phyloP scores from a whole-genome alignment of 2,113 vertebrate species.

The Callospermophilus lateralis region DNA sequence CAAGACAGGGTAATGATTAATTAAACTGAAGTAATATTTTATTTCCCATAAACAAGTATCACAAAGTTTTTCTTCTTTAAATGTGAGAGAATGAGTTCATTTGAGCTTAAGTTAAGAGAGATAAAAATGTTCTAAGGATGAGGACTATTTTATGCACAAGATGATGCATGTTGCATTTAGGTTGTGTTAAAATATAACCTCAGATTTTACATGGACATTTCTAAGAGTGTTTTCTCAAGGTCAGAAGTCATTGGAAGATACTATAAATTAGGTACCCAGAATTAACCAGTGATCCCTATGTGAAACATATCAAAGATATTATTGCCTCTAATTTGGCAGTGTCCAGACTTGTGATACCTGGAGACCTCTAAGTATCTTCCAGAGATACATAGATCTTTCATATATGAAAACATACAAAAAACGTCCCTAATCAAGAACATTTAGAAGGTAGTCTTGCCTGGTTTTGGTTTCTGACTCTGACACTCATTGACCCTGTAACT shows the following conservation, averaged over 20 bases:
- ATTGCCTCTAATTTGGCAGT: background rate
- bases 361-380: background rate
- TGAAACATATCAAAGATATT: background rate
- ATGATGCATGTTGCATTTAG: background rate
- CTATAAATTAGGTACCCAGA: background rate
- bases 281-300: background rate
- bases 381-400: background rate
- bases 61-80: background rate
- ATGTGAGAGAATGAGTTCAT: background rate
- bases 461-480: background rate
- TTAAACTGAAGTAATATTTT: background rate
- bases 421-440: background rate
- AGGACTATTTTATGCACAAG: background rate
- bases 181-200: background rate
- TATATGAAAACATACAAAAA: background rate
- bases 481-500: background rate
- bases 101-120: background rate
- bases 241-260: background rate
- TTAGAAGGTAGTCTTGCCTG: background rate
- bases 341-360: accelerated
- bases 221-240: background rate
- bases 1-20: background rate
- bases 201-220: background rate
- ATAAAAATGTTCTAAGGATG: background rate
- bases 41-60: background rate